Conservation (phyloP, 1,140 invertebrate species). For the Drosophila grimshawi region DNA sequence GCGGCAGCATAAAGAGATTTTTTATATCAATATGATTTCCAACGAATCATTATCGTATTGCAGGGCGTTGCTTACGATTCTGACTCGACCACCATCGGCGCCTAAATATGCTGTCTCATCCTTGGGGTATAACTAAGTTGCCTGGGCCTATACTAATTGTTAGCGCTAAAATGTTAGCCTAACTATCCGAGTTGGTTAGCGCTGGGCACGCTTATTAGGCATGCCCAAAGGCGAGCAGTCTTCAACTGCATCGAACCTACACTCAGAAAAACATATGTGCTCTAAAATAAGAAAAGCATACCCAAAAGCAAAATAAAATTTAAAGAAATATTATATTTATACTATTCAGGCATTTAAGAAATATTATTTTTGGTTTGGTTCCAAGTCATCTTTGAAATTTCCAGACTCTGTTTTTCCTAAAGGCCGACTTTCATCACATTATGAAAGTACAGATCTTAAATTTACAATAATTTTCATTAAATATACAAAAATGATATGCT, state of each 20-base stretch:
- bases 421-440: no score
- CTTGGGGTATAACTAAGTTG: constrained; percentile 67
- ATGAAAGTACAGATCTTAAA: no score
- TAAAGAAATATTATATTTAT: no score
- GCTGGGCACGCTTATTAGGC: constrained; percentile 77
- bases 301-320: no score
- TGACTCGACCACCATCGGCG: constrained; percentile 55
- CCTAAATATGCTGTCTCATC: constrained; percentile 59
- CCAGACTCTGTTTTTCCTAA: no score
- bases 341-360: no score
- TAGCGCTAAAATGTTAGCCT: constrained; percentile 64
- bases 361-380: no score
- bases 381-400: no score
- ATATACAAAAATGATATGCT: no score
- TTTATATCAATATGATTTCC: constrained; percentile 61
- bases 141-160: constrained; percentile 54
- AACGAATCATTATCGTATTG: constrained; percentile 63
- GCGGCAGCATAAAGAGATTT: constrained; percentile 14
- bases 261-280: no score
- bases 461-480: no score
- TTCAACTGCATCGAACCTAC: neutral
- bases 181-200: constrained; percentile 56
- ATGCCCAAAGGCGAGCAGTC: neutral
- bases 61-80: constrained; percentile 34
- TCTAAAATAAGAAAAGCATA: no score